These are phyloP conservation scores for Sparus aurata DNA, from an alignment of 2,797 vertebrate genomes.

Conservation along the genomic window DNA sequence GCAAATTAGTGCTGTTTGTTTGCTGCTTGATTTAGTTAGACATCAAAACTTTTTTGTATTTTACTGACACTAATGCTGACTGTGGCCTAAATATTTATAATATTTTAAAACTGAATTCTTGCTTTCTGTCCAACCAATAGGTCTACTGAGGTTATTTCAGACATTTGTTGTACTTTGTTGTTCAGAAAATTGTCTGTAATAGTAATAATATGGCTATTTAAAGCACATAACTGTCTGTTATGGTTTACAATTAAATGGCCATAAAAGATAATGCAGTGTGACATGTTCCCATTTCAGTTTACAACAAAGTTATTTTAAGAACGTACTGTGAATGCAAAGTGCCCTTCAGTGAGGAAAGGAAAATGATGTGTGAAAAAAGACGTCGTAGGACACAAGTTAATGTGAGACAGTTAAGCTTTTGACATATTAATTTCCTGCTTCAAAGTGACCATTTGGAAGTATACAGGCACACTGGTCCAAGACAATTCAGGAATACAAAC, in stretches of 20 bases:
- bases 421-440: conserved; percentile 39
- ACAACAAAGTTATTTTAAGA: conserved; percentile 40
- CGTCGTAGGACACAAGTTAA: conserved; percentile 11
- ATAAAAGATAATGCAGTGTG: conserved; percentile 27
- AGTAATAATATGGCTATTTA: conserved; percentile 22
- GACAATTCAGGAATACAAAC: not conserved
- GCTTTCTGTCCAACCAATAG: no score
- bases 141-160: conserved; percentile 1
- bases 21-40: not conserved
- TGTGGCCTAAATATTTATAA: not conserved
- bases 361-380: conserved; percentile 20
- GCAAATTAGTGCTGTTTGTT: conserved; percentile 4
- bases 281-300: conserved; percentile 21
- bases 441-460: conserved; percentile 16
- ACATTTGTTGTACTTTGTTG: conserved; percentile 5
- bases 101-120: no score
- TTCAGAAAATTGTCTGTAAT: not conserved
- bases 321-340: conserved; percentile 16
- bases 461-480: not conserved
- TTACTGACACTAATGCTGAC: conserved; percentile 13
- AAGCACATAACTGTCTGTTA: conserved; percentile 33
- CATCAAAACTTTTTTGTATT: not conserved
- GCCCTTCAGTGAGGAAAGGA: conserved; percentile 21
- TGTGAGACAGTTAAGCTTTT: not conserved
- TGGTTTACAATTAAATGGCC: conserved; percentile 16